Conservation (phyloP, 2,797 vertebrate species). For the Brachyalestes nurse region DNA sequence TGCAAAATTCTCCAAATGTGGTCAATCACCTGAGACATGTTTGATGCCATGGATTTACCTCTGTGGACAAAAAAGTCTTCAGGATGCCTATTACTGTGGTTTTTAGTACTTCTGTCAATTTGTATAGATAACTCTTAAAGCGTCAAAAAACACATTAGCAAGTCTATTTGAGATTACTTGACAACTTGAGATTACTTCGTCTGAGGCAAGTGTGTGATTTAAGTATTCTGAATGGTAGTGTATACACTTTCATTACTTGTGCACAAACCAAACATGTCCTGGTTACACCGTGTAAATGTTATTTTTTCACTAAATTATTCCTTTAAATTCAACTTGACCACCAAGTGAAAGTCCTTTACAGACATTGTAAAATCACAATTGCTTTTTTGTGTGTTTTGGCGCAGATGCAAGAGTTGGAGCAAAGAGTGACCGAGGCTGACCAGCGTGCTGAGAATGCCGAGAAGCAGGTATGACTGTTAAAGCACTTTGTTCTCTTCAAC, state of each 20-base stretch:
- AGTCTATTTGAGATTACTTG: background rate
- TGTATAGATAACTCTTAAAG: background rate
- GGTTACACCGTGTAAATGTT: background rate
- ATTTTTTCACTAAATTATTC: background rate
- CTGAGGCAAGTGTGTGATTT: background rate
- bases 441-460: slow-evolving; percentile 89
- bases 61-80: too few relatives aligned
- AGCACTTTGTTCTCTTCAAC: background rate
- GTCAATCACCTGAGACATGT: too few relatives aligned
- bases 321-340: background rate
- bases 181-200: background rate
- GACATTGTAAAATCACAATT: background rate
- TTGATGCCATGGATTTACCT: too few relatives aligned
- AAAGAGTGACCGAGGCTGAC: slow-evolving; percentile 89
- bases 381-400: slow-evolving; percentile 44
- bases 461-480: slow-evolving; percentile 83
- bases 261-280: background rate
- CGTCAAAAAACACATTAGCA: too few relatives aligned
- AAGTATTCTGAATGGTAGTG: background rate
- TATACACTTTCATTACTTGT: background rate
- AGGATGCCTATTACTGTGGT: too few relatives aligned
- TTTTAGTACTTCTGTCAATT: too few relatives aligned
- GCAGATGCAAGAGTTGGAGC: slow-evolving; percentile 95
- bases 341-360: background rate
- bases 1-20: too few relatives aligned